A percentile compares a stretch with the other conserved stretches of the same genome.
Evolutionary conservation across 2,888 invertebrate species (phyloP).

Genomic region (Serrognathus titanus): DNA sequence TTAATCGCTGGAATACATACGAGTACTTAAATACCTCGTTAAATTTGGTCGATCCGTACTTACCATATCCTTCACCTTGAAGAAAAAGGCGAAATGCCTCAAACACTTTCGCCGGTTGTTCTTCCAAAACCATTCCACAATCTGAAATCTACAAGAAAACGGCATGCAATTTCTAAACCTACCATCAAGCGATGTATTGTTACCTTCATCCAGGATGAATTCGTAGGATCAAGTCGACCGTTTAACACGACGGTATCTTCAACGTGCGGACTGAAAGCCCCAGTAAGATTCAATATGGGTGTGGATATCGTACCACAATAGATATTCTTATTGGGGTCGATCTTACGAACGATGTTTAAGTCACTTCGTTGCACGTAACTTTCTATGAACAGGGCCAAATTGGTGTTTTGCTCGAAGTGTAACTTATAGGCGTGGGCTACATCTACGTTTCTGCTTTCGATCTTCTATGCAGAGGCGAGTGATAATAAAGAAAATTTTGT

Average conservation of each 20-base stretch:
- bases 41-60: slow-evolving; percentile 54
- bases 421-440: slow-evolving; percentile 85
- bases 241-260: slow-evolving; percentile 96
- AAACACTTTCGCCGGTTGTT: slow-evolving; percentile 93
- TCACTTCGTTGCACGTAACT: slow-evolving; percentile 87
- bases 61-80: slow-evolving; percentile 98
- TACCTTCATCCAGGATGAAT: slow-evolving; percentile 99
- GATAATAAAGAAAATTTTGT: slow-evolving; percentile 2
- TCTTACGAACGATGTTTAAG: slow-evolving; percentile 81
- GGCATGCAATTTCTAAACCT: not conserved
- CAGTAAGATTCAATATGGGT: slow-evolving; percentile 92
- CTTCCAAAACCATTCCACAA: slow-evolving; percentile 96
- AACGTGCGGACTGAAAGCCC: slow-evolving; percentile 88
- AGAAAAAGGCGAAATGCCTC: slow-evolving; percentile 97
- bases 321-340: slow-evolving; percentile 54
- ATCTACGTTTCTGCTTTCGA: slow-evolving; percentile 89
- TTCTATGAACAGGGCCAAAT: slow-evolving; percentile 91
- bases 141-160: slow-evolving; percentile 76
- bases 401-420: slow-evolving; percentile 82
- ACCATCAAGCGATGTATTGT: slow-evolving; percentile 1
- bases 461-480: slow-evolving; percentile 54
- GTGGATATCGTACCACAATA: slow-evolving; percentile 65
- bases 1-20: too few relatives aligned
- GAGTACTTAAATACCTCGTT: too few relatives aligned
- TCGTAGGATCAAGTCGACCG: slow-evolving; percentile 90